These are phyloP conservation scores for Argopecten irradians DNA, from an alignment of 1,140 invertebrate genomes.

Conservation along the genomic window DNA sequence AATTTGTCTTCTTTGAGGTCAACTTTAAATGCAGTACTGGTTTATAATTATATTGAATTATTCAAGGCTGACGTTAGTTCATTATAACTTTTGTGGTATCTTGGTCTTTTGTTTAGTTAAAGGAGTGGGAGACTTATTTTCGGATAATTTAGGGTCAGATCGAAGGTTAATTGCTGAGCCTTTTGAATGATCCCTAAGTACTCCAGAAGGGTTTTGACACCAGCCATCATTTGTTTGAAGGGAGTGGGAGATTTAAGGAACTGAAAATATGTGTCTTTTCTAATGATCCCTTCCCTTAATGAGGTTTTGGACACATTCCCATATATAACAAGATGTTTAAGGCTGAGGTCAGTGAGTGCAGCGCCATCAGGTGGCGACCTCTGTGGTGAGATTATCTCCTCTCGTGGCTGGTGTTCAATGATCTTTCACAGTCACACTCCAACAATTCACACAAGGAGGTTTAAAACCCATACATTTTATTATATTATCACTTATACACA, in stretches of 20 bases:
- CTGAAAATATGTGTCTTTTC: background rate
- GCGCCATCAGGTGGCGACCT: background rate
- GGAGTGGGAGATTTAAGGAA: background rate
- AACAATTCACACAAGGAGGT: background rate
- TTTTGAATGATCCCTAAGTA: too few relatives aligned
- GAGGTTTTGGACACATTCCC: background rate
- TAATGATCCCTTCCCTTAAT: background rate
- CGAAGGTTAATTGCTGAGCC: too few relatives aligned
- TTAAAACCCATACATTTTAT: background rate
- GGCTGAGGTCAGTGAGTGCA: background rate
- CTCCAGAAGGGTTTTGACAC: too few relatives aligned
- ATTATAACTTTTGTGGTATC: background rate
- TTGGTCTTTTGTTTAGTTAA: background rate
- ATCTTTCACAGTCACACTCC: background rate
- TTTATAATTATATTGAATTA: too few relatives aligned
- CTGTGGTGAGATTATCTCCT: background rate
- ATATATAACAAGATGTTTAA: background rate
- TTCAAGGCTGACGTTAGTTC: too few relatives aligned
- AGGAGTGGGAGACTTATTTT: background rate
- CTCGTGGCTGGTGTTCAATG: background rate
- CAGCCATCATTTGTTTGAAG: too few relatives aligned
- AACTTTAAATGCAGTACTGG: background rate
- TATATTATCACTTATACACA: background rate
- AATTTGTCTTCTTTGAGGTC: background rate
- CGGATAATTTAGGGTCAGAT: too few relatives aligned